Percentiles rank a stretch among this genome's conserved stretches.
Evolutionary conservation across 2,113 vertebrate species (phyloP).

Genomic region (Phyllostomus discolor): DNA sequence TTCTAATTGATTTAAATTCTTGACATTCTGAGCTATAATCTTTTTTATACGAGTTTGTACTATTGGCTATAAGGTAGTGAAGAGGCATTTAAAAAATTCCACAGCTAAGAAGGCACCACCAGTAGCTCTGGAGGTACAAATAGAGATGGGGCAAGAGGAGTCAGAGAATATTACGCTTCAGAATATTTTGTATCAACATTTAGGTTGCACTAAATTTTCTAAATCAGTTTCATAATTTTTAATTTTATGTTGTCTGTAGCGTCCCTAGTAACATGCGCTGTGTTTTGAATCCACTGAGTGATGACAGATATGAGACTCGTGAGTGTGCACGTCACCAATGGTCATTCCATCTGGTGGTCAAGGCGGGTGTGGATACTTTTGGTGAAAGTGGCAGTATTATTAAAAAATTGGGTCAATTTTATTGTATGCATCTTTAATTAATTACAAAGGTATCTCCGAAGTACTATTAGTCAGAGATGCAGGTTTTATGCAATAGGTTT

Average conservation of each 20-base stretch:
- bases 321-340: neutral
- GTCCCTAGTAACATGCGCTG: neutral
- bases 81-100: neutral
- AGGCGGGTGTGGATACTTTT: neutral
- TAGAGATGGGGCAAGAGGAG: neutral
- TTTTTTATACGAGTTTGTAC: neutral
- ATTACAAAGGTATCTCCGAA: neutral
- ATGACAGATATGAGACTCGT: neutral
- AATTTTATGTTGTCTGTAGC: neutral
- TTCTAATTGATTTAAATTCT: neutral
- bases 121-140: neutral
- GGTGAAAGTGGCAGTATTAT: neutral
- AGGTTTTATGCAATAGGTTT: no score
- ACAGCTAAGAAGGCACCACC: neutral
- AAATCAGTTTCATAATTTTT: neutral
- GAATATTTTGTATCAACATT: neutral
- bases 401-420: neutral
- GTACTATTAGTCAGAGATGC: neutral
- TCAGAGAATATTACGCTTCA: neutral
- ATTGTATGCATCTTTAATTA: neutral
- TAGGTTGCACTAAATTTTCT: neutral
- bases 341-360: neutral
- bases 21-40: neutral
- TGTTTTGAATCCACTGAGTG: neutral
- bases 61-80: neutral